phyloP scores from a whole-genome alignment of 2,797 vertebrate genomes.

The Smutsia gigantea region DNA sequence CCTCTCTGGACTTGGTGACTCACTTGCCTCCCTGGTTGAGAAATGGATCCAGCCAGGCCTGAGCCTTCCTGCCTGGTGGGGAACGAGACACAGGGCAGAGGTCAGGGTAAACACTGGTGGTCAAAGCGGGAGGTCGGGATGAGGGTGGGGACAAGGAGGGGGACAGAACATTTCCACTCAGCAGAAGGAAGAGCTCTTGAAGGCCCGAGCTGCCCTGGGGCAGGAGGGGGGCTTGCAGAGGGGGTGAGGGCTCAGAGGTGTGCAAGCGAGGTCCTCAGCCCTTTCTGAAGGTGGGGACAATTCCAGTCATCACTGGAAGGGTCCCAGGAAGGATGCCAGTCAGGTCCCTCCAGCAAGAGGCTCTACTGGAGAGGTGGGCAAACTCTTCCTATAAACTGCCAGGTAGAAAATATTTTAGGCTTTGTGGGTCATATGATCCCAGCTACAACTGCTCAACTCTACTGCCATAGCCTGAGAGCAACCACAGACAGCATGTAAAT shows the following conservation, averaged over 20 bases:
- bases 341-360: not conserved
- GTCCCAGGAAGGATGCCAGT: not conserved
- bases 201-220: not conserved
- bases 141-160: constrained; percentile 4
- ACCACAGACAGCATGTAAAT: too few species aligned
- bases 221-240: not conserved
- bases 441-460: too few species aligned
- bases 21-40: constrained; percentile 72
- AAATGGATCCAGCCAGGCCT: constrained; percentile 36
- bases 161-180: constrained; percentile 31
- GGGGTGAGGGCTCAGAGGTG: not conserved
- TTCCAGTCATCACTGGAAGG: not conserved
- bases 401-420: not conserved
- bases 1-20: constrained; percentile 55
- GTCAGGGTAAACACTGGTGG: constrained; percentile 62
- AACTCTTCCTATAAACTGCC: not conserved
- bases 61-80: constrained; percentile 9
- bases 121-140: constrained; percentile 45
- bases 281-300: not conserved
- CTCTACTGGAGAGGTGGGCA: not conserved
- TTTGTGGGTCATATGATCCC: not conserved
- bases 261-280: not conserved
- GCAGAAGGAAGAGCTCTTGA: not conserved
- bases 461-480: not conserved
- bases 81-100: constrained; percentile 48